phyloP scores from a whole-genome alignment of 92 coral and sea anemone species.

The Phenganax stokvisi region DNA sequence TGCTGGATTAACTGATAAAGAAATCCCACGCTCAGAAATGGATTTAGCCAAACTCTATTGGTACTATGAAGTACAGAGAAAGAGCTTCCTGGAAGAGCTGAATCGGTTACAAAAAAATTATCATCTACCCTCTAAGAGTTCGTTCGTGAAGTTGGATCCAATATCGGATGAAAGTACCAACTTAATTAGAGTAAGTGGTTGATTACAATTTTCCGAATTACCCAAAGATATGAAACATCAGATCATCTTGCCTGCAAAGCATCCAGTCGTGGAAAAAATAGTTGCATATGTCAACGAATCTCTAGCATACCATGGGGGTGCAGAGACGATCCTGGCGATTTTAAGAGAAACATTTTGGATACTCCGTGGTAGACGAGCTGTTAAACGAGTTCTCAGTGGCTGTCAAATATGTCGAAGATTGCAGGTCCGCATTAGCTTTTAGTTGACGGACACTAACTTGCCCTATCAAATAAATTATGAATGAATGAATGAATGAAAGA shows the following conservation, averaged over 20 bases:
- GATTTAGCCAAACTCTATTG: conserved; percentile 19
- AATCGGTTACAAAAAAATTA: not conserved
- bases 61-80: conserved; percentile 30
- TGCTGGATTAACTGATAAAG: not conserved
- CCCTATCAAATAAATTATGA: too few relatives aligned
- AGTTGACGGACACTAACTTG: too few relatives aligned
- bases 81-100: conserved; percentile 30
- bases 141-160: not conserved
- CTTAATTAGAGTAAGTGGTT: conserved; percentile 17
- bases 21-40: not conserved
- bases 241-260: not conserved
- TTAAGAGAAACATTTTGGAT: conserved; percentile 33
- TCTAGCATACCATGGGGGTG: not conserved
- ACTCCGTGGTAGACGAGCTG: conserved; percentile 41
- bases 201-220: conserved; percentile 27
- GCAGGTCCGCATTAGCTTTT: too few relatives aligned
- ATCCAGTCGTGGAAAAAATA: conserved; percentile 22
- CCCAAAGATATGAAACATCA: conserved; percentile 34
- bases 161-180: not conserved
- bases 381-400: conserved; percentile 21
- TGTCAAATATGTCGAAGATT: conserved; percentile 39
- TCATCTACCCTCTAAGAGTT: conserved; percentile 25
- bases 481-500: too few relatives aligned
- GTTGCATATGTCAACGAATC: not conserved
- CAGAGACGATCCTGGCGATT: not conserved